Evolutionary conservation across 2,797 vertebrate species (phyloP), one percentile per base, ranked within the genome.

Genomic region (Iguana delicatissima): DNA sequence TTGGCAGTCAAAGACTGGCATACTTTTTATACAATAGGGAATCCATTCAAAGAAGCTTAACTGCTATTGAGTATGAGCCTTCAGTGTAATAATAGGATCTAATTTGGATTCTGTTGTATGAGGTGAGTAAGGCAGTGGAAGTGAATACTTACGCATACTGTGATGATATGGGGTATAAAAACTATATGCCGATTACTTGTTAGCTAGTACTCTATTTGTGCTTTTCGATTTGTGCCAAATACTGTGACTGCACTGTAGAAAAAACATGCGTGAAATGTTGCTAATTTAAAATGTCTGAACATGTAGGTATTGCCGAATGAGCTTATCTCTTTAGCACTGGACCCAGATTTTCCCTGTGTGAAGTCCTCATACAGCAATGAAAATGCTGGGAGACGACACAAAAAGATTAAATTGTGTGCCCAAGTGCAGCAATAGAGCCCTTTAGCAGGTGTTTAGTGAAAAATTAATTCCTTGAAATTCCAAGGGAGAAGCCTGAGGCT

Each of bases 1-100:
- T 96, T 97, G 97, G 97, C 97, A 97, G 96, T 97, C 96, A 97
- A 96, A 97, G 96, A 97, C 97, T 97, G 97, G 97, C 97, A 97
- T 97, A 97, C 96, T 96, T 97, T 97, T 97, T 96, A 96, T 97
- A 96, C 97, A 96, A 97, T 92, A 94, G 97, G 97, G 97, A 97
- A 96, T 98, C 95, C 95, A 93, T 96, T 97, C 97, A 97, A 97
- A 97, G 97, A 97, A 96, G 96, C 97, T 97, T 97, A 97, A 96
- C 97, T 97, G 95, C 96, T 97, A 95, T 96, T 96, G 96, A 97
- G 96, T 96, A 91, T 97, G 95, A 96, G 96, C 96, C 96, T 97
- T 97, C 95, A 80, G 94, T 95, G 95, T 96, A 94, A 96, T 96
- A 96, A 97, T 97, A 95, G 96, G 94, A 96, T 96, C 97, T 97